Conservation (phyloP, 1,140 invertebrate genomes). For the Catajapyx aquilonaris region DNA sequence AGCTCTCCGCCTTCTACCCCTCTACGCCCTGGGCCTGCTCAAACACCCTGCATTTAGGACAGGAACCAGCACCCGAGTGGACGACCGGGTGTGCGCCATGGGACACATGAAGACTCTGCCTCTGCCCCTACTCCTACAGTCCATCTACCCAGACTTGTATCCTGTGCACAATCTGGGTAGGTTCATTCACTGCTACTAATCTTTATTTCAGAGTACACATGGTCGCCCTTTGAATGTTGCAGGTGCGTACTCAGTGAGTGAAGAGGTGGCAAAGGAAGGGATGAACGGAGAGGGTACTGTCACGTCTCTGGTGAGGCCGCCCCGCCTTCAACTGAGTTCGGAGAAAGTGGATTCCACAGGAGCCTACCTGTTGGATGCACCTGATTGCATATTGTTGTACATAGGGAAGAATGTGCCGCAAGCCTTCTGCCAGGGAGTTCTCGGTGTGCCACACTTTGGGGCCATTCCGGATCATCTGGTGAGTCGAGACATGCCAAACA, state of each 20-base stretch:
- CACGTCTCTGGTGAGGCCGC: conserved; percentile 14
- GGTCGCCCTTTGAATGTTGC: no score
- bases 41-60: conserved; percentile 76
- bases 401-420: conserved; percentile 60
- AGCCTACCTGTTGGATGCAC: conserved; percentile 77
- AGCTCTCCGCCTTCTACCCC: conserved; percentile 57
- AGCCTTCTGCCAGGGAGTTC: conserved; percentile 47
- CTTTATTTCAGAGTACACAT: no score
- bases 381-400: conserved; percentile 64
- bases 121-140: conserved; percentile 53
- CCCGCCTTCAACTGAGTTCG: conserved; percentile 34
- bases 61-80: conserved; percentile 64
- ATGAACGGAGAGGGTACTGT: conserved; percentile 24
- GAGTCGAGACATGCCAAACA: conserved; percentile 14
- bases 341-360: conserved; percentile 64
- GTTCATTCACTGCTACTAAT: no score
- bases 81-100: conserved; percentile 86
- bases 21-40: conserved; percentile 74
- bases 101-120: conserved; percentile 82
- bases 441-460: conserved; percentile 37
- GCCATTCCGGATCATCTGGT: conserved; percentile 42
- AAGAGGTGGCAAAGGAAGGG: conserved; percentile 13
- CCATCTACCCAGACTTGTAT: conserved; percentile 85
- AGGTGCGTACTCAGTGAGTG: not conserved
- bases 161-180: conserved; percentile 56